Conservation (phyloP, 2,888 invertebrate genomes). For the Pyrrhia umbra region DNA sequence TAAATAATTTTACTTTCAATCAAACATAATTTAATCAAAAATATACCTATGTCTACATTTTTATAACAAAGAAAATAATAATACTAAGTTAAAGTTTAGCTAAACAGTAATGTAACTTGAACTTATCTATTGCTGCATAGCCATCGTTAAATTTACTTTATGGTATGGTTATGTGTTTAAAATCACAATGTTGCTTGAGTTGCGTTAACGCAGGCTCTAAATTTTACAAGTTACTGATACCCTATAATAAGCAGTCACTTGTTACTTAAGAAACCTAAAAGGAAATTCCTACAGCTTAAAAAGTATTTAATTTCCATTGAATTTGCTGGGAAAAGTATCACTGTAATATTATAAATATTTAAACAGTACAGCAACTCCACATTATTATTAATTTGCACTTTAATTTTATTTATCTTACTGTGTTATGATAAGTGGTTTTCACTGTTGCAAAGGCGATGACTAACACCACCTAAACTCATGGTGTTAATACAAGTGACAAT, state of each 20-base stretch:
- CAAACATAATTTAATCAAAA: background rate
- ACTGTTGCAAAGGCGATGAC: slow-evolving; percentile 31
- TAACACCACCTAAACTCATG: background rate
- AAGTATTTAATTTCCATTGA: too few relatives aligned
- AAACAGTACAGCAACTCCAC: slow-evolving; percentile 67
- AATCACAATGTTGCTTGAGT: slow-evolving; percentile 43
- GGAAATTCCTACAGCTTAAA: too few relatives aligned
- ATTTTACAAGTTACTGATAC: slow-evolving; percentile 8
- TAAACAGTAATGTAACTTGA: slow-evolving; percentile 13
- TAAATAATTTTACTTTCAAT: background rate
- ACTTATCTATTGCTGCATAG: slow-evolving; percentile 9
- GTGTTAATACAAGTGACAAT: slow-evolving; percentile 4
- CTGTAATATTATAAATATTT: background rate
- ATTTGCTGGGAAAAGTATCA: too few relatives aligned
- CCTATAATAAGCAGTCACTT: background rate
- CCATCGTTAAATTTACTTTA: slow-evolving; percentile 30
- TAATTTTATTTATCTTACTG: slow-evolving; percentile 62
- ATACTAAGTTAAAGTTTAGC: background rate
- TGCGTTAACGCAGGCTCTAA: slow-evolving; percentile 10
- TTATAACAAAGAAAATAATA: background rate
- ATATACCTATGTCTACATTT: background rate
- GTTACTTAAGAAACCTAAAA: background rate
- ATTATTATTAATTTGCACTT: slow-evolving; percentile 79
- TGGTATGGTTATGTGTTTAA: slow-evolving; percentile 20
- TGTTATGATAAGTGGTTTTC: slow-evolving; percentile 31